Percentiles rank a stretch among this genome's conserved stretches.
phyloP scores from a whole-genome alignment of 2,113 vertebrate genomes.

The Atherinomorus stipes region DNA sequence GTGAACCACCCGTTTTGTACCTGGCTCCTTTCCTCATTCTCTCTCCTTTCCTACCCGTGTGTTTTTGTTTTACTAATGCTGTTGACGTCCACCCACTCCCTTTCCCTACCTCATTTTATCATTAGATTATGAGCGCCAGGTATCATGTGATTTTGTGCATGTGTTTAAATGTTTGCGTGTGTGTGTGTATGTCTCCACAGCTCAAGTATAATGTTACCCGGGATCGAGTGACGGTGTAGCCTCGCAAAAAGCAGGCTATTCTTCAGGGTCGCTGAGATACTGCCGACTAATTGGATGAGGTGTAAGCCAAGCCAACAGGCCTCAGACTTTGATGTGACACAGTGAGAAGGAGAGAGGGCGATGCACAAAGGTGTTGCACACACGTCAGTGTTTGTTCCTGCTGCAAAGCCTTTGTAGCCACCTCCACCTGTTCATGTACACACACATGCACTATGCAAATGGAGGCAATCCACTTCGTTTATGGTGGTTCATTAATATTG shows the following conservation, averaged over 20 bases:
- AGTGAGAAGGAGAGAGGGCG: constrained; percentile 42
- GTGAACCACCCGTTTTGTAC: constrained; percentile 81
- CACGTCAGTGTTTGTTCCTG: constrained; percentile 61
- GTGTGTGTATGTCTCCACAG: constrained; percentile 25
- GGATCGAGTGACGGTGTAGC: constrained; percentile 88
- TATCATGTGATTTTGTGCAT: constrained; percentile 52
- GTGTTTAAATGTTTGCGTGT: constrained; percentile 33
- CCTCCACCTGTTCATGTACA: constrained; percentile 59
- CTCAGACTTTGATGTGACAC: constrained; percentile 89
- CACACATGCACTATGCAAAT: constrained; percentile 41
- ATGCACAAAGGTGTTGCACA: constrained; percentile 64
- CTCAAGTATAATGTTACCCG: constrained; percentile 83
- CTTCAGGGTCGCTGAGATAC: constrained; percentile 88
- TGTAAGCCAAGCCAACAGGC: constrained; percentile 92
- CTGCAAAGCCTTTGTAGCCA: constrained; percentile 46
- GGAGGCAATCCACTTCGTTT: constrained; percentile 58
- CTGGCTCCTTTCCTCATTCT: constrained; percentile 64
- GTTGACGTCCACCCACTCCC: constrained; percentile 71
- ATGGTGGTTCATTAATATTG: constrained; percentile 88
- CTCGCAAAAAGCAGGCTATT: constrained; percentile 82
- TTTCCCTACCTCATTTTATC: constrained; percentile 78
- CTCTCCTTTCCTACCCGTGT: constrained; percentile 32
- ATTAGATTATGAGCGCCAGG: constrained; percentile 75
- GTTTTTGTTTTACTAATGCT: constrained; percentile 61
- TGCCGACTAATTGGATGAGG: constrained; percentile 94